Percentiles rank a stretch among this genome's conserved stretches.
phyloP scores from a whole-genome alignment of 2,113 vertebrate species.

The Sapayoa aenigma region DNA sequence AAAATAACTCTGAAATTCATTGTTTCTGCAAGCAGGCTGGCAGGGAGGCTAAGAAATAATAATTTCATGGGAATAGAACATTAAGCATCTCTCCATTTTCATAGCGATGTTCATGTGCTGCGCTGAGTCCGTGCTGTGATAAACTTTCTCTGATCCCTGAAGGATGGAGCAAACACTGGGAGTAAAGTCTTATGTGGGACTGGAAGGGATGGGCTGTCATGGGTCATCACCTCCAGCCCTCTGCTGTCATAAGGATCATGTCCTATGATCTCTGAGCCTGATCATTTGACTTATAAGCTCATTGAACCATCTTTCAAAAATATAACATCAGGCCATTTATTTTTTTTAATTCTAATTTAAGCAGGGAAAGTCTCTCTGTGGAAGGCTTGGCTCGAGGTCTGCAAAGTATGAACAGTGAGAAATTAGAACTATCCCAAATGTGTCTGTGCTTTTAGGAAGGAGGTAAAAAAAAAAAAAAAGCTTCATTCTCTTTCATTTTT shows the following conservation, averaged over 20 bases:
- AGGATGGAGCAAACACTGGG: background rate
- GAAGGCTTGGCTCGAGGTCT: background rate
- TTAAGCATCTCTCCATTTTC: background rate
- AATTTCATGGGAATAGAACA: background rate
- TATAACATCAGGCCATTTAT: background rate
- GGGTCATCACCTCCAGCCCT: background rate
- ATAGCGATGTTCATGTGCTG: background rate
- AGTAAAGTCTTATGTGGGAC: background rate
- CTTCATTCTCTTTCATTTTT: background rate
- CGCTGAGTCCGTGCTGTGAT: background rate
- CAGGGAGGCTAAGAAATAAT: background rate
- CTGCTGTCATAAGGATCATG: background rate
- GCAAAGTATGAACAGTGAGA: fast-evolving
- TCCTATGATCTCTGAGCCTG: background rate
- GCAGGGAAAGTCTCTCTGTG: background rate
- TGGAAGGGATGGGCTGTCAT: background rate
- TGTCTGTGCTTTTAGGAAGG: background rate
- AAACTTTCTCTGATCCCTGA: background rate
- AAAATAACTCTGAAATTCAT: background rate
- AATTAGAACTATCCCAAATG: background rate
- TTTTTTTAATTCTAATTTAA: background rate
- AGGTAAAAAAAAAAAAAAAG: too few species aligned
- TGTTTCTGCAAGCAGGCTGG: background rate
- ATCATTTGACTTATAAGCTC: conserved; percentile 31
- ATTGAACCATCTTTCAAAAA: background rate